phyloP scores from a whole-genome alignment of 2,797 vertebrate genomes.

The Pipistrellus pygmaeus region DNA sequence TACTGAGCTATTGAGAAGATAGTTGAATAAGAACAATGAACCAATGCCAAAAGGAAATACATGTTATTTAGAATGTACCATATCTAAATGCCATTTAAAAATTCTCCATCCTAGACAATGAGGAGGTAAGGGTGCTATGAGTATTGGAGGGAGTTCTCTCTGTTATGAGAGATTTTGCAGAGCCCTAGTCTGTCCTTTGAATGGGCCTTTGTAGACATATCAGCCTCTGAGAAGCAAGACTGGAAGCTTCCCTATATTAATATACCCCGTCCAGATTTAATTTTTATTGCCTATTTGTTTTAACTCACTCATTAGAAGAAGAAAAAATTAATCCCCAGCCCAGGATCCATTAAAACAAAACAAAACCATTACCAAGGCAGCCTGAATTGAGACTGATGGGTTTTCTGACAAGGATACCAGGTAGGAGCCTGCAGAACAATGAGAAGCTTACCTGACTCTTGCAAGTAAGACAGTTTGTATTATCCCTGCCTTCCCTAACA shows the following conservation, averaged over 20 bases:
- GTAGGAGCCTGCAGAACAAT: neutral
- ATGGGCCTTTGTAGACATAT: neutral
- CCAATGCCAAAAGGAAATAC: neutral
- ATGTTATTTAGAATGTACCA: neutral
- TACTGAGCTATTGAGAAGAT: neutral
- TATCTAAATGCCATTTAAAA: neutral
- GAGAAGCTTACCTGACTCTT: neutral
- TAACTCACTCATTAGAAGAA: neutral
- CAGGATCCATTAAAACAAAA: slow-evolving; percentile 33
- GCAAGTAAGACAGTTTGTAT: neutral
- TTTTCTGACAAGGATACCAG: neutral
- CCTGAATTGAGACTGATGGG: neutral
- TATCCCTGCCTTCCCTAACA: neutral
- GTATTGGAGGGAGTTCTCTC: neutral
- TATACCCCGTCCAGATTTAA: neutral
- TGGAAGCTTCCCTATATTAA: neutral
- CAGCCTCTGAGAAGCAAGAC: slow-evolving; percentile 34
- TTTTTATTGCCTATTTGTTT: slow-evolving; percentile 23
- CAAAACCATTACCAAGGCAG: neutral
- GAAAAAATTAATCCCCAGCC: neutral
- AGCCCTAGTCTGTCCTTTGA: neutral
- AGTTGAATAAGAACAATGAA: neutral
- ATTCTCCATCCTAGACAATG: slow-evolving; percentile 6
- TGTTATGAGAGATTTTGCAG: neutral
- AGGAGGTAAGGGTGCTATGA: neutral